phyloP scores from a whole-genome alignment of 2,797 vertebrate species.

The Protosalanx chinensis region DNA sequence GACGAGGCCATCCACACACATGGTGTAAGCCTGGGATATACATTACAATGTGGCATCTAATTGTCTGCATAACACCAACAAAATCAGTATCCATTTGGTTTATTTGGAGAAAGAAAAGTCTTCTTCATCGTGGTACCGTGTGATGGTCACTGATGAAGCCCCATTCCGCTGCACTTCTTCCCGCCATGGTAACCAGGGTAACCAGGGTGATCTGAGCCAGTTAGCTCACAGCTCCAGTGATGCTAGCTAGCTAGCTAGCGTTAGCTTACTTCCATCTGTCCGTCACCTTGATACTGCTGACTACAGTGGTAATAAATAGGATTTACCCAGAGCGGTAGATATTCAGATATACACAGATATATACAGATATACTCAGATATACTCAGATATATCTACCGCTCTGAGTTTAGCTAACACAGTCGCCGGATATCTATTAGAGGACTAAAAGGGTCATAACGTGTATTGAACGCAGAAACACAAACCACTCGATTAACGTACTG shows the following conservation, averaged over 20 bases:
- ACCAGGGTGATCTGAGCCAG: neutral
- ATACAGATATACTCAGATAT: too few species aligned
- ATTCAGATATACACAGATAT: too few species aligned
- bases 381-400: too few species aligned
- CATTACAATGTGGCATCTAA: constrained; percentile 54
- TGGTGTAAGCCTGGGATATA: constrained; percentile 47
- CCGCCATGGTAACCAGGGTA: constrained; percentile 25
- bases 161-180: constrained; percentile 40
- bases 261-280: constrained; percentile 27
- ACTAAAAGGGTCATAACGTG: constrained; percentile 29
- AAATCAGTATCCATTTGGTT: neutral
- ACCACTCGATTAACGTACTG: neutral
- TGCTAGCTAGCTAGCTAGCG: constrained; percentile 45
- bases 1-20: constrained; percentile 59
- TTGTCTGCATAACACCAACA: constrained; percentile 31
- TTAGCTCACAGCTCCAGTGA: constrained; percentile 54
- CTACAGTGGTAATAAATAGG: constrained; percentile 14
- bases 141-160: constrained; percentile 11
- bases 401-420: constrained; percentile 24
- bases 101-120: neutral
- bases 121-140: constrained; percentile 11
- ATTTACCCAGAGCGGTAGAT: too few species aligned
- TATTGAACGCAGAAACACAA: neutral
- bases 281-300: constrained; percentile 44
- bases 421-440: constrained; percentile 39